Conservation (phyloP, 2,113 vertebrate genomes). For the Xenopus borealis region DNA sequence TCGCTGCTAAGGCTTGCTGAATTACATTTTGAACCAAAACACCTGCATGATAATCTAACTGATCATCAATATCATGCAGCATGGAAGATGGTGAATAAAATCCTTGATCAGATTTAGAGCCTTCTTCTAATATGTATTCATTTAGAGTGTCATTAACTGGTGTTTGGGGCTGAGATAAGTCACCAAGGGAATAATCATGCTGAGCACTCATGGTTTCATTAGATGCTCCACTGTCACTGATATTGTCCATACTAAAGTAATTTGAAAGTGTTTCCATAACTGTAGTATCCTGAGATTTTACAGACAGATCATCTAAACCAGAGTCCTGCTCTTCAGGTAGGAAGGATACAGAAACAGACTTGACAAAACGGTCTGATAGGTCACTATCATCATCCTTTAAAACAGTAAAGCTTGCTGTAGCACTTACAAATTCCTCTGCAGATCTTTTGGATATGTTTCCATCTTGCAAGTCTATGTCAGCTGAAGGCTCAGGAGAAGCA, state of each 20-base stretch:
- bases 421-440: slow-evolving; percentile 83
- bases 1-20: slow-evolving; percentile 85
- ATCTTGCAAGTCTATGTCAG: slow-evolving; percentile 51
- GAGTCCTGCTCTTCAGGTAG: slow-evolving; percentile 89
- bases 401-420: slow-evolving; percentile 80
- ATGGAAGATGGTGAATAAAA: slow-evolving; percentile 59
- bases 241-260: slow-evolving; percentile 89
- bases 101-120: slow-evolving; percentile 68
- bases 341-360: slow-evolving; percentile 62
- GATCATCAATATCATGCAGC: slow-evolving; percentile 68
- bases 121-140: slow-evolving; percentile 66
- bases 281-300: slow-evolving; percentile 90
- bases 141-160: slow-evolving; percentile 75
- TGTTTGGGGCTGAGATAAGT: slow-evolving; percentile 78
- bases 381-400: slow-evolving; percentile 83
- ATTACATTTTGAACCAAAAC: slow-evolving; percentile 88
- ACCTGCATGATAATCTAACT: slow-evolving; percentile 81
- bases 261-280: slow-evolving; percentile 81
- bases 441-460: slow-evolving; percentile 68
- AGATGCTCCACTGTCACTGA: slow-evolving; percentile 89
- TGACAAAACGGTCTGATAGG: slow-evolving; percentile 67
- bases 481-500: slow-evolving; percentile 50
- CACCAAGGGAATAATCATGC: slow-evolving; percentile 73
- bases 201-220: slow-evolving; percentile 78
- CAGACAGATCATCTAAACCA: slow-evolving; percentile 86